Evolutionary conservation across 2,888 invertebrate genomes (phyloP), one percentile per base, ranked within the genome.

Genomic region (Rosalia funebris): DNA sequence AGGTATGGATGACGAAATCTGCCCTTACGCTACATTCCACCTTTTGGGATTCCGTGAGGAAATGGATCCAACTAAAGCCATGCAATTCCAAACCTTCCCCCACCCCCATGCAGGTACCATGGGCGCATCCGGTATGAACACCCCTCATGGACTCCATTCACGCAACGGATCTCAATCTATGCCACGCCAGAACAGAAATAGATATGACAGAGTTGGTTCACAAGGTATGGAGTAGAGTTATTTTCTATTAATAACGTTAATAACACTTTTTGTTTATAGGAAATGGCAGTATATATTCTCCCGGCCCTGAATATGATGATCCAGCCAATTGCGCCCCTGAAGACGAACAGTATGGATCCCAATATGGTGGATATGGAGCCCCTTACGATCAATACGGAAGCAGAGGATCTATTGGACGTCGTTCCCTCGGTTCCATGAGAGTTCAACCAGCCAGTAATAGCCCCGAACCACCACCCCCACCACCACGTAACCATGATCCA

Each of bases 21-120:
- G 96, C 83, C 96, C 96, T 39, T 96, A 96, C 83, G 96, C 96
- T 5, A 96, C 96, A 37, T 96, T 96, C 91, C 96, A 96, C 82
- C 86, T 95, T 77, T 88, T 95, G 58, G 95, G 95, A 71, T 95
- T 95, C 91, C 92, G 95, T 74, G 95, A 95, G 81, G 95, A 95
- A 86, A 95, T 95, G 94, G 95, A 95, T 82, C 95, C 94, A 44
- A 90, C 86, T 81, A 95, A 94, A 84, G 93, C 93, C 34, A 87
- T 93, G 90, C 86, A 93, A 83, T 93, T 94, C 89, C 87, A 94
- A 84, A 92, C 94, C 71, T 91, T 91, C 86, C 91, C 91, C 1
- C 93, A 94, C 81, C 90, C 89, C 59, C 90, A 93, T 82, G 90
- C 92, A 60, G 93, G 93, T 63, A 93, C 93, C 2, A 90, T 93